phyloP scores from a whole-genome alignment of 92 coral and sea anemone species.

The Zoanthus gigantus region DNA sequence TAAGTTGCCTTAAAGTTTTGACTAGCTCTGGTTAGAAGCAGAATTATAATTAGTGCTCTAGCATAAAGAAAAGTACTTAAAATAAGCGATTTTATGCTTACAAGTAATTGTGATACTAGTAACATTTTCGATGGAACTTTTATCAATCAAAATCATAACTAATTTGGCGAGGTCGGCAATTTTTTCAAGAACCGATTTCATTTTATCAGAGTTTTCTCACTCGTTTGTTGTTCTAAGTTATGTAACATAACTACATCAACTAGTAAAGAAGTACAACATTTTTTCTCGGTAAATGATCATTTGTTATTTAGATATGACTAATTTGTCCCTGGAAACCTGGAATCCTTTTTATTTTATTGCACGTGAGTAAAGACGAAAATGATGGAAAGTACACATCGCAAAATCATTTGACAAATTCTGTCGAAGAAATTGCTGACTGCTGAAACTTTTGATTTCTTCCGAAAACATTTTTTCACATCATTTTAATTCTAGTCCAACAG shows the following conservation, averaged over 20 bases:
- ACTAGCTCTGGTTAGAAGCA: background rate
- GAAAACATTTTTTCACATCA: background rate
- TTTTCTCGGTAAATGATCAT: background rate
- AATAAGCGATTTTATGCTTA: background rate
- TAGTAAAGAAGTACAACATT: background rate
- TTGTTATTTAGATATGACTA: background rate
- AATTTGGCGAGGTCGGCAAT: slow-evolving; percentile 8
- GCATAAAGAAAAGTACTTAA: background rate
- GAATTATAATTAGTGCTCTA: background rate
- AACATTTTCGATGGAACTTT: background rate
- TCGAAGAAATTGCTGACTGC: background rate
- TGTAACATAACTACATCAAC: background rate
- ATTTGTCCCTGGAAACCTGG: background rate
- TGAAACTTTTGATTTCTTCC: background rate
- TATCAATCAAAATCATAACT: background rate
- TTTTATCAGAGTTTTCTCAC: background rate
- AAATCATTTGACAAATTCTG: background rate
- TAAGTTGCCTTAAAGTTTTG: slow-evolving; percentile 14
- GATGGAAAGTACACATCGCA: background rate
- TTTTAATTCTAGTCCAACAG: background rate
- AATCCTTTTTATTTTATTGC: background rate
- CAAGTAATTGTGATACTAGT: background rate
- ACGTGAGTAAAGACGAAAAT: slow-evolving; percentile 4
- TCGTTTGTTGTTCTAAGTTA: background rate
- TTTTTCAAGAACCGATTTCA: background rate